A percentile compares a stretch with the other conserved stretches of the same genome.
phyloP scores from a whole-genome alignment of 1,140 invertebrate species.

The Procambarus clarkii region DNA sequence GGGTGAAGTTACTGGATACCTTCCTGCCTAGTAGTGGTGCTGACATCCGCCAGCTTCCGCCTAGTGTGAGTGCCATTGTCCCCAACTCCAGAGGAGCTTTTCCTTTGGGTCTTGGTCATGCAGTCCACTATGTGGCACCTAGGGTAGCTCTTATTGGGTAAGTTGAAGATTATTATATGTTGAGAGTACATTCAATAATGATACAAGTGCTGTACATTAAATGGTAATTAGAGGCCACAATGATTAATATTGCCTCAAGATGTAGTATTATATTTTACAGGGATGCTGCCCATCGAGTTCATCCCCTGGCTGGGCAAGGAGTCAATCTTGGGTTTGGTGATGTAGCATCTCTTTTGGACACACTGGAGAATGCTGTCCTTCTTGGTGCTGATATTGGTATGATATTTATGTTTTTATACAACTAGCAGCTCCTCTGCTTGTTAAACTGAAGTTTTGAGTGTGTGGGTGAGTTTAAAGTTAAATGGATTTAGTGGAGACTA shows the following conservation, averaged over 20 bases:
- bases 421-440: too few species aligned
- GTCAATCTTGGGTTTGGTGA: conserved; percentile 98
- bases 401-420: conserved; percentile 76
- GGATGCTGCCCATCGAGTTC: conserved; percentile 96
- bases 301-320: conserved; percentile 97
- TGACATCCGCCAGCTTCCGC: conserved; percentile 83
- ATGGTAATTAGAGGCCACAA: too few species aligned
- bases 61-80: conserved; percentile 82
- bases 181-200: not conserved
- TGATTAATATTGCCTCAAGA: too few species aligned
- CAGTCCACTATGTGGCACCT: conserved; percentile 86
- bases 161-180: conserved; percentile 21
- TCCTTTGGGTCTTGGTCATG: conserved; percentile 93
- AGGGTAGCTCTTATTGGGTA: conserved; percentile 88
- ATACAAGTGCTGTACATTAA: too few species aligned
- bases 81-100: conserved; percentile 86
- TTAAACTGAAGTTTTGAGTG: too few species aligned
- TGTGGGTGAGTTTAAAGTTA: too few species aligned
- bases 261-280: conserved; percentile 76
- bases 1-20: conserved; percentile 42
- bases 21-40: conserved; percentile 24
- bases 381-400: conserved; percentile 84
- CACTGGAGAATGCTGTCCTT: conserved; percentile 83
- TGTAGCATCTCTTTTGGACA: conserved; percentile 83
- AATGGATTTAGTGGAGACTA: too few species aligned